Base-by-base conservation (phyloP, 2,888 invertebrate species). In the Amphipyra berbera region DNA sequence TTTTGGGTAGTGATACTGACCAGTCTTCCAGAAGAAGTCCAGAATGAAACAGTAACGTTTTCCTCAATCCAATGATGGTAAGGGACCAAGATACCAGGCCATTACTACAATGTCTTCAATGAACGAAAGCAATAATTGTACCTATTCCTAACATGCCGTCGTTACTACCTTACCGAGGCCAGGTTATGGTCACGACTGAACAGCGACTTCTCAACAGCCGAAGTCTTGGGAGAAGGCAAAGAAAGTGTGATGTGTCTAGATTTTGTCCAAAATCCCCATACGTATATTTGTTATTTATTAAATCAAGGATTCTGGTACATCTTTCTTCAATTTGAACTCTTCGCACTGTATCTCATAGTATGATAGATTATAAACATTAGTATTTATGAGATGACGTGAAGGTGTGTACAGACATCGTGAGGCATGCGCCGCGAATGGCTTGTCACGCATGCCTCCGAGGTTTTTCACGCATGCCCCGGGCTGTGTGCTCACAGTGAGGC, bases 51-150 rank as follows among this genome's bases (percentile, higher is more conserved):
- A 13, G 54, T 60, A 52, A 62, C 56, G 49, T 71, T 70, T 69
- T 74, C 59, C 63, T 68, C 48, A 73, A 76, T 73, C 77, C 73
- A 78, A 78, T 73, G 79, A 84, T 86, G 82, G 88, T 85, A 81
- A 85, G 85, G 87, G 86, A 84, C 84, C 86, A 85, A 86, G 72
- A 70, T 55, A 63, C 64, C 66, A 56, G 47, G 56, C 66, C 61
- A 47, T 58, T 61, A 47, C 55, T 57, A 55, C 53, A 59, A 67
- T 56, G 74, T 73, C 65, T 60, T 79, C 35, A 45, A 59, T 60
- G 46, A 79, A 76, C 78, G 68, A 82, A 76, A 72, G 73, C 77
- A 75, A 79, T 79, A 68, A 66, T 70, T 56, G 41, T 74, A n/a
- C n/a, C n/a, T n/a, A 68, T 67, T 79, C 66, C 68, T 75, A 64